A percentile compares a stretch with the other conserved stretches of the same genome.
Conservation (phyloP, 2,113 vertebrate species). For the Sus scrofa region T2T-Sscrofa CM000819.6:113296001-113296500, state of each 20-base stretch:
- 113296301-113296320: conserved; percentile 97
- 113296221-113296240: not conserved
- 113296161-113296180: not conserved
- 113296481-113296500: conserved; percentile 16
- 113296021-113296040: not conserved
- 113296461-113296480: not conserved
- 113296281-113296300: conserved; percentile 95
- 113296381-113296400: conserved; percentile 76
- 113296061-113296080: not conserved
- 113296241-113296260: not conserved
- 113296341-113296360: conserved; percentile 98
- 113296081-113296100: not conserved
- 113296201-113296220: not conserved
- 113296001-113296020: not conserved
- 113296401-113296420: not conserved
- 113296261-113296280: conserved; percentile 92
- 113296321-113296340: conserved; percentile 97
- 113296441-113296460: not conserved
- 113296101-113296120: not conserved
- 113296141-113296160: not conserved
- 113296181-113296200: not conserved
- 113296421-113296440: not conserved
- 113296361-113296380: conserved; percentile 97
- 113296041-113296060: not conserved
- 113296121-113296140: not conserved